Evolutionary conservation across 2,888 invertebrate species (phyloP), one percentile per base, ranked within the genome.

Genomic region (Bruchidius siliquastri): DNA sequence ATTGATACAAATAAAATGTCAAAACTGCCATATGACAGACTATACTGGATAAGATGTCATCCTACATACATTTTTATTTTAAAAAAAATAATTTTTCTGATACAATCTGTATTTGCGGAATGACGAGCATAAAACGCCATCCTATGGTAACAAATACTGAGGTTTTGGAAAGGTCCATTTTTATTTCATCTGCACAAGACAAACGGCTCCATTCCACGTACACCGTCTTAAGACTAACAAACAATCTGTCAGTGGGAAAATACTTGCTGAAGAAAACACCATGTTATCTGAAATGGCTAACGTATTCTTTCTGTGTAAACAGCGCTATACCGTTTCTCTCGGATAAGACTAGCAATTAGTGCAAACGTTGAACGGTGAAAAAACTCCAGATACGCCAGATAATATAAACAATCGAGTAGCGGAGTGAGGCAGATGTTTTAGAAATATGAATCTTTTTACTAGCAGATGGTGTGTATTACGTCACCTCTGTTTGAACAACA

Each of bases 391-490:
- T 49, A 49, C 18, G 49, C 49, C 49, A 49, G 49, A 49, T 49
- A 49, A 49, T 49, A 49, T 49, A 49, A 49, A 49, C 49, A 49
- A 49, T 49, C 49, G 18, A 13, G 49, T 13, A 49, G 13, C 49
- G 49, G 13, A 49, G 49, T 49, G 49, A 49, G 49, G 49, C 74
- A 74, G 74, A 74, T 74, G 74, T 72, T 74, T 68, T 70, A 71
- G 74, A 74, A 74, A 74, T 74, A 74, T 74, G 72, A 72, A 72
- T 73, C 72, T 71, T 74, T 72, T 71, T 68, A 70, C 67, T 70
- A 74, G 70, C 74, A 74, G 72, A 74, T 74, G 74, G 72, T 68
- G 70, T 49, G 18, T 69, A 72, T 74, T 74, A 74, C 74, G 72
- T 74, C 74, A 74, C 68, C 72, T 72, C 22, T 74, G 69, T 72